A percentile compares a stretch with the other conserved stretches of the same genome.
phyloP scores from a whole-genome alignment of 2,888 invertebrate genomes.

The Metellina segmentata region DNA sequence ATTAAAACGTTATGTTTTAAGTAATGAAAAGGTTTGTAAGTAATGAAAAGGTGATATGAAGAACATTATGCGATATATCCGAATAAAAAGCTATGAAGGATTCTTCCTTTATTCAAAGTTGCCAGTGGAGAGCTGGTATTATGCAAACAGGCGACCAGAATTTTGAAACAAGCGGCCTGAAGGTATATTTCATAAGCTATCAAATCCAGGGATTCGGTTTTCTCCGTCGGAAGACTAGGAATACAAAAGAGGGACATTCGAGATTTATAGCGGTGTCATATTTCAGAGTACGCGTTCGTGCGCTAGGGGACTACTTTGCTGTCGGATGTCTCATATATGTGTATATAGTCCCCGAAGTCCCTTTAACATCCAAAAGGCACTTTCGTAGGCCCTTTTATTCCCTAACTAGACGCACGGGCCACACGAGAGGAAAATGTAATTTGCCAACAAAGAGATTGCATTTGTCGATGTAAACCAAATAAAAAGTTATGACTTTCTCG shows the following conservation, averaged over 20 bases:
- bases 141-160: background rate
- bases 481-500: slow-evolving; percentile 65
- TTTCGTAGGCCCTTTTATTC: slow-evolving; percentile 45
- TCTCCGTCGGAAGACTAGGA: background rate
- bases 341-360: slow-evolving; percentile 46
- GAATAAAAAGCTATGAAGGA: too few species aligned
- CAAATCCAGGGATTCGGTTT: background rate
- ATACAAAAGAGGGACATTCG: background rate
- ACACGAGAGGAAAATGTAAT: slow-evolving; percentile 61
- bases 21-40: too few species aligned
- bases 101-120: background rate
- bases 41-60: too few species aligned
- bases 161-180: background rate
- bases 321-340: slow-evolving; percentile 7
- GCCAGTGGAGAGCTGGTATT: background rate
- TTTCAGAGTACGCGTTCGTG: background rate
- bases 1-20: too few species aligned
- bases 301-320: background rate
- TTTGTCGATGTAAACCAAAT: slow-evolving; percentile 71
- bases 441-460: slow-evolving; percentile 70
- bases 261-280: background rate
- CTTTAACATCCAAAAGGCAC: slow-evolving; percentile 43
- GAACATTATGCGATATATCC: too few species aligned
- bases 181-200: background rate
- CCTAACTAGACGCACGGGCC: slow-evolving; percentile 62